Evolutionary conservation across 2,888 invertebrate genomes (phyloP), one percentile per base, ranked within the genome.

Genomic region (Cataglyphis livida): DNA sequence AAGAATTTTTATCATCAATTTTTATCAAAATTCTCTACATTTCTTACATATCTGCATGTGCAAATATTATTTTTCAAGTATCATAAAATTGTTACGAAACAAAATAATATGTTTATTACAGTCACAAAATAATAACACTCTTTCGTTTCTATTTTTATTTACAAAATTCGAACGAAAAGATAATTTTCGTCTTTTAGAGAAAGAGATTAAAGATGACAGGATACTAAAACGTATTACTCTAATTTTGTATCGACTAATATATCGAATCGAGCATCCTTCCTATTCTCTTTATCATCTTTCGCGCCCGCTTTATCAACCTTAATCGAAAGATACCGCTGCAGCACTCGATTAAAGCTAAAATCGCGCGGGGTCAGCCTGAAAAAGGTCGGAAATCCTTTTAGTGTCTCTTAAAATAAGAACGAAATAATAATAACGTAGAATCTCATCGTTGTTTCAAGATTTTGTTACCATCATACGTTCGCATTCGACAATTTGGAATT

Each of bases 351-450:
- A 73, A 76, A 28, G 51, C 3, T 76, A 76, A 62, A 81, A 62
- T 32, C 51, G 76, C 12, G 15, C 9, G 25, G 25, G n/a, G 32
- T 9, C 12, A 28, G 38, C n/a, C 25, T 25, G 44, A 61, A 79
- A 71, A 71, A 70, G 28, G 32, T 44, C 35, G 44, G 12, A 59
- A 59, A 10, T 21, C 12, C 59, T 79, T 79, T 79, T 71, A 79
- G 44, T 21, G 5, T 48, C 57, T 35, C 44, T 59, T 79, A 61
- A 71, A 71, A 71, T 48, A 51, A n/a, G 18, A 51, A 51, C 6
- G 18, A 48, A 61, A 79, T 78, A 78, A 78, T 79, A 79, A 71
- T 70, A 71, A 70, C 35, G 59, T 61, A 59, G 35, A 71, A 70
- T 78, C n/a, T 51, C 18, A 41, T 70, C 18, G 28, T 59, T 44